Base-by-base conservation (phyloP, 37 sponge, comb jelly and placozoan genomes). In the Chondrilla cf. caribensis region DNA sequence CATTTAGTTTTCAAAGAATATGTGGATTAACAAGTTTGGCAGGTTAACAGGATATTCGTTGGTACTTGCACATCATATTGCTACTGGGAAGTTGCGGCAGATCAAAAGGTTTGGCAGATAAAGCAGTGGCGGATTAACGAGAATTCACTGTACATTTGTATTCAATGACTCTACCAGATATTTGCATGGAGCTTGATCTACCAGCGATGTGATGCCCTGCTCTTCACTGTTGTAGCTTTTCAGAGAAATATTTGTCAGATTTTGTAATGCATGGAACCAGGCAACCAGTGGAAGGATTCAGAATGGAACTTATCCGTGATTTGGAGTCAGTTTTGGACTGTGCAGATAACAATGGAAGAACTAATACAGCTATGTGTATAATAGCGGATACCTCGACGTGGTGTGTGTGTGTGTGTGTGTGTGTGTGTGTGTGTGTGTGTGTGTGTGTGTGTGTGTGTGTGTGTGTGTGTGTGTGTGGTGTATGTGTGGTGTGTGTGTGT, bases 261-360 rank as follows among this genome's bases (percentile, higher is more conserved):
- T 90, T 93, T 82, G 91, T 93, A 0, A 79, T 93, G 19, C 94
- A 93, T 84, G 94, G 91, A 3, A 93, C 94, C 38, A 79, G 58
- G 24, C 71, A 73, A 21, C 84, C 60, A n/a, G 38, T 77, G 0
- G 60, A 80, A 41, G 51, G 21, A 3, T 87, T 93, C 24, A 62
- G 81, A 55, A 86, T 86, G 38, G 60, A 77, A 17, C 38, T 93
- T 24, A 18, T 67, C 25, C 44, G 58, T 19, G 87, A 93, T 41
- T 82, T 93, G 3, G 55, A 58, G 22, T 54, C 67, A 22, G 47
- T 85, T 37, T 25, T 73, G 19, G 76, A 73, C 36, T 39, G 38
- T 5, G 41, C 76, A 18, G 76, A 73, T 1, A 43, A 73, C 21
- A 37, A 38, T 73, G 41, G 44, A 15, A 39, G 7, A 15, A 15